Evolutionary conservation across 2,888 invertebrate genomes (phyloP), one percentile per base, ranked within the genome.

Genomic region (Phortica magna): DNA sequence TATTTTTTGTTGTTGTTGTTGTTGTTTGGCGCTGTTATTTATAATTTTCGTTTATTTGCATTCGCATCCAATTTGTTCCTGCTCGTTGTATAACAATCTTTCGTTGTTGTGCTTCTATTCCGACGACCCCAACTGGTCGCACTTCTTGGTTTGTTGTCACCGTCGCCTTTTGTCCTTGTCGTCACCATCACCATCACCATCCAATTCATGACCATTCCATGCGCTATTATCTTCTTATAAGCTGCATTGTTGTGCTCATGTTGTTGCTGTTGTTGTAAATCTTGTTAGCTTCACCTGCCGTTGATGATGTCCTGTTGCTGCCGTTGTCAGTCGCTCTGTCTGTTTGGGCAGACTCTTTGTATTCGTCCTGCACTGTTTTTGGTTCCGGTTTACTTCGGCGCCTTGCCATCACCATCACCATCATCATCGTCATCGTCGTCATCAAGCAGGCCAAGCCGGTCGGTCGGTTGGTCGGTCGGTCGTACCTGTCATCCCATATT

Each of bases 31-130:
- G 81, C 83, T 88, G 88, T 88, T 88, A 85, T 89, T 89, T 88
- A 87, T 86, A 86, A 89, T 89, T 89, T 89, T 88, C 87, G 87
- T 89, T 89, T 89, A 88, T 89, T 89, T 89, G 86, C 89, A 88
- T 88, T 89, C 87, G 85, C 89, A 89, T 89, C 88, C 89, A 89
- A 89, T 89, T 89, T 89, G 88, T 84, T 88, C 76, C 59, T 75
- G 82, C 81, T 81, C 78, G 81, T 77, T 77, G 67, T 22, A 48
- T 76, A n/a, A 67, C 78, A 43, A 65, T 76, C 17, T 19, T 61
- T 61, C 22, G 59, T 43, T 67, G 42, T 61, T 53, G 14, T 72
- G 14, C 41, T 7, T 72, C 43, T 70, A 10, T 43, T 53, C 43
- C 43, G 10, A 64, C 39, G 68, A 48, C 53, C 70, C 53, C 70